Evolutionary conservation across 2,888 invertebrate genomes (phyloP).

Genomic region (Nephrotoma flavescens): DNA sequence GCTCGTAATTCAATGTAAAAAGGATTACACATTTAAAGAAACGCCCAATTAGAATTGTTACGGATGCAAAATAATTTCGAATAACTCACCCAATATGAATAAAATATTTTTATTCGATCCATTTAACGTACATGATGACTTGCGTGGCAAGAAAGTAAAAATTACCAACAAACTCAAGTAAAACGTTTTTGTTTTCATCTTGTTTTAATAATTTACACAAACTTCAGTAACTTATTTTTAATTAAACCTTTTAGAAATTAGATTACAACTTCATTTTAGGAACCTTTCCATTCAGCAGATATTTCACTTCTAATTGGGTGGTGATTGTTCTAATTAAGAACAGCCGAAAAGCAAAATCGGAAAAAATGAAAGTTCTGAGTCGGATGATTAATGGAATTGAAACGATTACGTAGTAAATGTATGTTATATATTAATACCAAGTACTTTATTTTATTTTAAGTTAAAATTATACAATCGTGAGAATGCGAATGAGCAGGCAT

Average conservation of each 20-base stretch:
- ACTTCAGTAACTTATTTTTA: not conserved
- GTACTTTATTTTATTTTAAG: not conserved
- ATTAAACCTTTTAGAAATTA: not conserved
- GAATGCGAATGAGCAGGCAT: no score
- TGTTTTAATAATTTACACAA: not conserved
- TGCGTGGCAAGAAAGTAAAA: not conserved
- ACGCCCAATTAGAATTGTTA: no score
- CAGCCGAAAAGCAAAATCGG: not conserved
- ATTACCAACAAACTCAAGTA: not conserved
- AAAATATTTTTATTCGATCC: not conserved
- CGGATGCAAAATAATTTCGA: no score
- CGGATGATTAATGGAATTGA: not conserved
- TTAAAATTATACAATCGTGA: no score
- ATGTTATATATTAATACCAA: no score
- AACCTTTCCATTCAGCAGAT: not conserved
- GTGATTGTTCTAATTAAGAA: not conserved
- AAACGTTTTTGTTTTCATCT: not conserved
- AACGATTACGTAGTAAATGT: not conserved
- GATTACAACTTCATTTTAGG: not conserved
- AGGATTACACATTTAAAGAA: no score
- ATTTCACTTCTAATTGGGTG: not conserved
- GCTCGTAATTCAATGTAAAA: no score
- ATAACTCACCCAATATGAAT: not conserved
- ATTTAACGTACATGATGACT: not conserved
- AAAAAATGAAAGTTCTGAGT: not conserved